Conservation (phyloP, 2,888 invertebrate species). For the Volucella inflata region DNA sequence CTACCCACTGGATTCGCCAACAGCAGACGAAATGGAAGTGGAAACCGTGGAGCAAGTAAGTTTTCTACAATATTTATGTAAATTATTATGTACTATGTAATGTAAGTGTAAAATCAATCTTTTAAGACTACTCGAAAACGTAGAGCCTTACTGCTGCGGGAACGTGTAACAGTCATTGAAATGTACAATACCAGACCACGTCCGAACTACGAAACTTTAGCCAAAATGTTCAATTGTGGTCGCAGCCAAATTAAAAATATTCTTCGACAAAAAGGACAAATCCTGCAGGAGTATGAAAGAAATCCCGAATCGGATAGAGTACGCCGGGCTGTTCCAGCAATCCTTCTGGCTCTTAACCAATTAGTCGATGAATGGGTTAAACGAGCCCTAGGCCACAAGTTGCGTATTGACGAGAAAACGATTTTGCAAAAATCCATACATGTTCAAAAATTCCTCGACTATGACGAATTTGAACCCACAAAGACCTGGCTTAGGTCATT, state of each 20-base stretch:
- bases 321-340: slow-evolving; percentile 57
- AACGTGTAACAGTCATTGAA: slow-evolving; percentile 65
- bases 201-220: slow-evolving; percentile 67
- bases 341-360: slow-evolving; percentile 54
- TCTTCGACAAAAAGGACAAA: slow-evolving; percentile 64
- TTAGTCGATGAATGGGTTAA: slow-evolving; percentile 66
- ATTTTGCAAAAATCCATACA: slow-evolving; percentile 50
- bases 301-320: slow-evolving; percentile 66
- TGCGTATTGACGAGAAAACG: slow-evolving; percentile 19
- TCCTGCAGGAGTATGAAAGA: slow-evolving; percentile 63
- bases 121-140: slow-evolving; percentile 54
- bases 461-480: slow-evolving; percentile 66
- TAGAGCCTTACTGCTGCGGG: slow-evolving; percentile 56
- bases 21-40: slow-evolving; percentile 48
- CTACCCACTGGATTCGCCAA: slow-evolving; percentile 34
- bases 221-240: slow-evolving; percentile 70
- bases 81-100: slow-evolving; percentile 2
- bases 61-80: slow-evolving; percentile 5
- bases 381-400: slow-evolving; percentile 45
- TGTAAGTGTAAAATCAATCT: not conserved
- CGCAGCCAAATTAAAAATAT: slow-evolving; percentile 72
- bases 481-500: slow-evolving; percentile 67
- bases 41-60: slow-evolving; percentile 54
- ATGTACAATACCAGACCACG: slow-evolving; percentile 64
- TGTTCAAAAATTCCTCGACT: slow-evolving; percentile 64